Evolutionary conservation across 2,113 vertebrate genomes (phyloP).

Genomic region (Microcebus lehilahytsara): DNA sequence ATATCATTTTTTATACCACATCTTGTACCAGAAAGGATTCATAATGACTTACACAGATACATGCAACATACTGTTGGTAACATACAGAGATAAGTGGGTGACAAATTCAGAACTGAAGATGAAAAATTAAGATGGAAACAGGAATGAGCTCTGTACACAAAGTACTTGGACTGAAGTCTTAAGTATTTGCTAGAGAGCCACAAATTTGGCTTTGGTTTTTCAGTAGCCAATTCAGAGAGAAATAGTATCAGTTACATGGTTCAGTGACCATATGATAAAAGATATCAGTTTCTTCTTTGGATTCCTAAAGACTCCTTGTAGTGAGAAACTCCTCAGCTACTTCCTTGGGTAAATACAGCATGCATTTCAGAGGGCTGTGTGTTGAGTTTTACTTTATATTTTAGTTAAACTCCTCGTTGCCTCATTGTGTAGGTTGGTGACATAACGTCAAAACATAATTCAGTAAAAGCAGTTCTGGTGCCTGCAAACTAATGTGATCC

Average conservation of each 20-base stretch:
- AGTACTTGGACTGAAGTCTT: not conserved
- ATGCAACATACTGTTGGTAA: not conserved
- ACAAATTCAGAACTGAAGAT: not conserved
- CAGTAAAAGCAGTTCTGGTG: slow-evolving; percentile 15
- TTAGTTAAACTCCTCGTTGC: not conserved
- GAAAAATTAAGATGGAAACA: not conserved
- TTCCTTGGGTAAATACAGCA: not conserved
- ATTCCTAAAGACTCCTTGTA: not conserved
- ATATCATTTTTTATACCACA: not conserved
- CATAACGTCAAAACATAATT: not conserved
- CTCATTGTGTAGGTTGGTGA: not conserved
- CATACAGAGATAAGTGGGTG: not conserved
- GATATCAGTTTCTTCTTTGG: not conserved
- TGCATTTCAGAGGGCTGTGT: not conserved
- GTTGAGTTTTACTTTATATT: not conserved
- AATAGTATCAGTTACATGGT: not conserved
- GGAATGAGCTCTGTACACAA: not conserved
- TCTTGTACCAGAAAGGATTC: slow-evolving; percentile 36
- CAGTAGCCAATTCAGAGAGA: not conserved
- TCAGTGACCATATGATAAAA: not conserved
- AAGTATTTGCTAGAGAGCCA: not conserved
- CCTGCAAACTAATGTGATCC: not conserved
- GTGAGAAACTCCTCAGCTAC: not conserved
- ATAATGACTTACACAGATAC: not conserved
- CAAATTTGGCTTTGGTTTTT: not conserved